Base-by-base conservation (phyloP, 2,113 vertebrate genomes). In the Corythornis madagascariensis region DNA sequence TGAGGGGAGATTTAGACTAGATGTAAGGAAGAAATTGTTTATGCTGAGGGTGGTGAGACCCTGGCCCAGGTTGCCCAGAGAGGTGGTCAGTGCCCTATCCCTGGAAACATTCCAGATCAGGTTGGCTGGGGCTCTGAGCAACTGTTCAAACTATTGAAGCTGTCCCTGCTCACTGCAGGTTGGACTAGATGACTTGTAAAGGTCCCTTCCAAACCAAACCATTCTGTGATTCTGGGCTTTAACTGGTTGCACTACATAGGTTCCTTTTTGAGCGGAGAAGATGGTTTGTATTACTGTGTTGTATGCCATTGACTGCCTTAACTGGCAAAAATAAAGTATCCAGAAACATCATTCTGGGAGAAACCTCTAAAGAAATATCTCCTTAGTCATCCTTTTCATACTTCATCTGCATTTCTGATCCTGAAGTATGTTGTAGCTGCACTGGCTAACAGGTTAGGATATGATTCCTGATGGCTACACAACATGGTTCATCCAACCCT, bases 241-340 rank as follows among this genome's bases (percentile, higher is more conserved):
- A 59, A 16, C 50, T 80, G 67, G 45, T 65, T 59, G 9, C 21
- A 65, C 56, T 87, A 40, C 61, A 48, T 66, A 53, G 16, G 53
- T 84, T 81, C 55, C 33, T n/a, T 40, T 53, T 81, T 52, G 38
- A 79, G 45, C 56, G 42, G 76, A 52, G 33, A 78, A 56, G 74
- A 19, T 65, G 14, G 52, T 63, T 31, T 6, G 0, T 76, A 7
- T 88, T 47, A 26, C 48, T 87, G 9, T 0, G 1, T 69, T 79
- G 28, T 25, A n/a, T 73, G 38, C 33, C 61, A 24, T 20, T 19
- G 11, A 21, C 69, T 83, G 64, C 69, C 73, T 94, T 47, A 83
- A 53, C 52, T 82, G 78, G 61, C 33, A 69, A 71, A 86, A 92
- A 31, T 33, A 72, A 61, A 33, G 48, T 48, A 12, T 70, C 75